Evolutionary conservation across 2,888 invertebrate species (phyloP).

Genomic region (Beris morrisii): DNA sequence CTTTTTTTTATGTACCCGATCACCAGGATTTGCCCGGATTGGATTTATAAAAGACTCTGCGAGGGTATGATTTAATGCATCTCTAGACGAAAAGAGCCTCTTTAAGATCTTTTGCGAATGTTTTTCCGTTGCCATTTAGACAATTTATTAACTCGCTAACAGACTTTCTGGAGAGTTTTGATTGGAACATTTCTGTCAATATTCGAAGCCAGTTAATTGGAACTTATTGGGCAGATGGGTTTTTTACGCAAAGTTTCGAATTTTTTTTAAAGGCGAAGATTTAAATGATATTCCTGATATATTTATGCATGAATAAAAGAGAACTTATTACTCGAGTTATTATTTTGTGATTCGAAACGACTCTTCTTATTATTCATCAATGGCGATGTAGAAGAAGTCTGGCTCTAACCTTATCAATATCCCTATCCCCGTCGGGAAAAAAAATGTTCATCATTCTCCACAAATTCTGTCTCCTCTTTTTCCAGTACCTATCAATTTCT

Average conservation of each 20-base stretch:
- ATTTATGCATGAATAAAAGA: no score
- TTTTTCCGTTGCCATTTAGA: conserved; percentile 27
- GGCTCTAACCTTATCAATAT: no score
- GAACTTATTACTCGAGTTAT: no score
- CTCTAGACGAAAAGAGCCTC: conserved; percentile 1
- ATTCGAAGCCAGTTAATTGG: conserved; percentile 21
- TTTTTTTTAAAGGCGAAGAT: background rate
- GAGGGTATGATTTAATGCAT: conserved; percentile 31
- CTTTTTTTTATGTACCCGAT: background rate
- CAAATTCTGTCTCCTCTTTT: no score
- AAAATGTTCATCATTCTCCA: no score
- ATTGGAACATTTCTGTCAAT: conserved; percentile 29
- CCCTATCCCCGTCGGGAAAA: no score
- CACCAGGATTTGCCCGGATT: background rate
- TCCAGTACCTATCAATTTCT: no score
- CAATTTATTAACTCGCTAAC: conserved; percentile 28
- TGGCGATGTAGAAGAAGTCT: no score
- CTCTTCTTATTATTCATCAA: no score
- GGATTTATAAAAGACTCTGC: conserved; percentile 1
- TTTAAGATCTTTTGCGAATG: conserved; percentile 28
- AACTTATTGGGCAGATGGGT: conserved; percentile 26
- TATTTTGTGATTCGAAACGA: no score
- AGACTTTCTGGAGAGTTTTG: conserved; percentile 18
- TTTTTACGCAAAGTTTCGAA: background rate
- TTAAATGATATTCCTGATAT: background rate